Conservation (phyloP, 2,113 vertebrate genomes). For the Heliornis fulica region DNA sequence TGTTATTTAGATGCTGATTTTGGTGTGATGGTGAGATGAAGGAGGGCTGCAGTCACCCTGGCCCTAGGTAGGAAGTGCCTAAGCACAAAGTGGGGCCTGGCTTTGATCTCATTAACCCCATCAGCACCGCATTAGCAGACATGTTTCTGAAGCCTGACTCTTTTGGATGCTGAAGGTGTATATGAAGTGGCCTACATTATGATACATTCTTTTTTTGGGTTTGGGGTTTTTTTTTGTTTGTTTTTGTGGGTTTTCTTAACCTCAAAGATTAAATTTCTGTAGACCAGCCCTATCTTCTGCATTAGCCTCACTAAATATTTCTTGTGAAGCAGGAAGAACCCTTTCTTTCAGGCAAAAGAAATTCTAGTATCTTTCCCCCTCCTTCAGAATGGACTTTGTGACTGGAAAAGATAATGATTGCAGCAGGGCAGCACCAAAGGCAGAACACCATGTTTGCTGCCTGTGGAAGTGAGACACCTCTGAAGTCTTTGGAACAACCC, state of each 20-base stretch:
- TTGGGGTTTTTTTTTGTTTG: neutral
- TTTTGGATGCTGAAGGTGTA: neutral
- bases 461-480: neutral
- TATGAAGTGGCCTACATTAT: neutral
- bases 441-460: neutral
- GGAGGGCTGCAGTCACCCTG: neutral
- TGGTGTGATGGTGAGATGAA: neutral
- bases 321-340: neutral
- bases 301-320: neutral
- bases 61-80: neutral
- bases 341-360: neutral
- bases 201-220: neutral
- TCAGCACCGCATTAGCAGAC: neutral
- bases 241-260: neutral
- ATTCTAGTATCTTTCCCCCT: neutral
- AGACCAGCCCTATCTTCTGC: neutral
- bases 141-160: neutral
- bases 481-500: neutral
- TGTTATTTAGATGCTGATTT: slow-evolving; percentile 9
- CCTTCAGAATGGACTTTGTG: neutral
- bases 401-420: neutral
- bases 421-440: neutral
- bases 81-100: neutral
- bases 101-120: slow-evolving; percentile 41
- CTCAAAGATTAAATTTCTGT: neutral